Base-by-base conservation (phyloP, 1,140 invertebrate species). In the Zaprionus gabonicus region DNA sequence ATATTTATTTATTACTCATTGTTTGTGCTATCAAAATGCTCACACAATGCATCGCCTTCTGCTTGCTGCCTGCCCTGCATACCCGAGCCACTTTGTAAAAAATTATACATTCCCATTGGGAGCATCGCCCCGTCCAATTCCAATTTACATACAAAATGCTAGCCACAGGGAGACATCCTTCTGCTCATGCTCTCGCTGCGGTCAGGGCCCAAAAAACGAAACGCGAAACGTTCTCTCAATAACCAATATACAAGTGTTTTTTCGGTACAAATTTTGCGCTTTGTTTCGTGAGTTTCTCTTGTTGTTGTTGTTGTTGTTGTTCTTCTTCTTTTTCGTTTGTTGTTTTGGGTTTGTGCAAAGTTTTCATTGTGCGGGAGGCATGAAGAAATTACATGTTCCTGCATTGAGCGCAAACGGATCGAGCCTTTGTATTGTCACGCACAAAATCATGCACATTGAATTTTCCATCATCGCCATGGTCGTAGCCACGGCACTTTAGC, bases 371-470 rank as follows among this genome's bases (percentile, higher is more conserved):
- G 69, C 75, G 41, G 51, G 72, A 38, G 59, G 66, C 57, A 59
- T 58, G 58, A 66, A 81, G 68, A 66, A 90, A 72, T 90, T 90
- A 90, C 87, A 92, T 91, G 57, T 72, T 86, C 64, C 88, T 93
- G 80, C 94, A 94, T 38, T 94, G 93, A 68, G 93, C 92, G 71
- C 93, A 93, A 55, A 92, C 93, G 71, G 92, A 93, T 93, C 90
- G 93, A 93, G 91, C 88, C 77, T 95, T 94, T 59, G 95, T 87
- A 91, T 96, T 94, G 83, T 95, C 95, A 78, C 94, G 93, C 25
- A 95, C 94, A 87, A 95, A 96, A 78, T 96, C 95, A 91, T 95
- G 95, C 64, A 96, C 95, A 83, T 95, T 95, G 93, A 96, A 96
- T 83, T 94, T 94, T 69, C 94, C 93, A 71, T 94, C 93, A 80